Percentiles rank a stretch among this genome's conserved stretches.
Evolutionary conservation across 2,113 vertebrate species (phyloP).

Genomic region (Gymnogyps californianus): DNA sequence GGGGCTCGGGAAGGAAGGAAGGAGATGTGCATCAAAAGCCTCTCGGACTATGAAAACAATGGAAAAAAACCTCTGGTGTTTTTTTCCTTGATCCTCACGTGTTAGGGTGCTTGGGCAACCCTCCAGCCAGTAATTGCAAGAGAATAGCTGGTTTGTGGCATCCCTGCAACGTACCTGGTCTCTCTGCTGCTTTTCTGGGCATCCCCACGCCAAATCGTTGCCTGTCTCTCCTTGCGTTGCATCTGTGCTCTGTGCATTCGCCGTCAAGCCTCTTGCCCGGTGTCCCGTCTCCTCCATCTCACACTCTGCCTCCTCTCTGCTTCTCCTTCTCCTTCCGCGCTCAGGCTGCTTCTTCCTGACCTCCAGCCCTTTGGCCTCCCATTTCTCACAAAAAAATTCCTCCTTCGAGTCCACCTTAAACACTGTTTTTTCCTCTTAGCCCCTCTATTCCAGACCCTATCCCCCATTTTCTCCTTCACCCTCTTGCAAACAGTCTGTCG

Average conservation of each 20-base stretch:
- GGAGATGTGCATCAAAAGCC: background rate
- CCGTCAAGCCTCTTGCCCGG: background rate
- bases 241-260: background rate
- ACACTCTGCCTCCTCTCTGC: background rate
- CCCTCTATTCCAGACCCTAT: background rate
- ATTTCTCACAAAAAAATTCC: background rate
- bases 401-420: background rate
- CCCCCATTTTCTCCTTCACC: background rate
- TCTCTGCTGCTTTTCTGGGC: background rate
- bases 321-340: background rate
- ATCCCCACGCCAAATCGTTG: accelerated
- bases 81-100: background rate
- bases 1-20: background rate
- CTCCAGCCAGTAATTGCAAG: background rate
- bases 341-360: background rate
- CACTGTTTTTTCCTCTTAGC: background rate
- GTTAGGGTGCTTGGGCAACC: background rate
- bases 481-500: too few species aligned
- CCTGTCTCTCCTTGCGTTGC: too few species aligned
- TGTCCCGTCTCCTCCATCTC: accelerated
- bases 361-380: background rate
- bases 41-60: background rate
- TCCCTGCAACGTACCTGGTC: background rate
- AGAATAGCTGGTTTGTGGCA: background rate
- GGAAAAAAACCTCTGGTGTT: background rate